These are phyloP conservation scores for Pocillopora damicornis DNA, from an alignment of 64 coral and sea anemone genomes.

Conservation along the genomic window DNA sequence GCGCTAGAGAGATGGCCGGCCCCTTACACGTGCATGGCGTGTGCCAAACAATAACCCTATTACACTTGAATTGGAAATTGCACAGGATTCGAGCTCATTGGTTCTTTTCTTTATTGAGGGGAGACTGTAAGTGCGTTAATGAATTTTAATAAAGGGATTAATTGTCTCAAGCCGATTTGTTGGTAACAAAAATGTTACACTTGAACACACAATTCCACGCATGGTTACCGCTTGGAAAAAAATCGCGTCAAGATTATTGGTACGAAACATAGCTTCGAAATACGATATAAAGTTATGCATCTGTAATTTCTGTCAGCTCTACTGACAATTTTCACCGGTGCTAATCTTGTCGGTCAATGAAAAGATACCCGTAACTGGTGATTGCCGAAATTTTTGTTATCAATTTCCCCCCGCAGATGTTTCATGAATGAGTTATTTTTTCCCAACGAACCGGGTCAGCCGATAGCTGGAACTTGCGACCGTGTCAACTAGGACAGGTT, in stretches of 20 bases:
- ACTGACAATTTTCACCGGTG: neutral
- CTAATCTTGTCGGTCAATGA: constrained; percentile 49
- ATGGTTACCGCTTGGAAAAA: constrained; percentile 50
- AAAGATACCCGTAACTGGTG: constrained; percentile 79
- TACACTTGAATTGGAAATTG: constrained; percentile 72
- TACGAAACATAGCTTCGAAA: neutral
- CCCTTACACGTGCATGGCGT: constrained; percentile 66
- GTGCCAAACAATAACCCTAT: constrained; percentile 69
- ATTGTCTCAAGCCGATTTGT: constrained; percentile 84
- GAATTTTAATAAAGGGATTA: constrained; percentile 94
- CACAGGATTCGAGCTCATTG: constrained; percentile 39
- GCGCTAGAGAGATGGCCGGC: constrained; percentile 28
- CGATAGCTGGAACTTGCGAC: constrained; percentile 64
- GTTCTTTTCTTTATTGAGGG: constrained; percentile 58
- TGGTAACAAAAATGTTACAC: constrained; percentile 89
- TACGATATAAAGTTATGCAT: neutral
- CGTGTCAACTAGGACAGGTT: constrained; percentile 89
- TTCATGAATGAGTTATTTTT: constrained; percentile 94
- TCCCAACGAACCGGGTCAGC: constrained; percentile 54
- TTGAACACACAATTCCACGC: constrained; percentile 66
- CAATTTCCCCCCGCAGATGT: constrained; percentile 80
- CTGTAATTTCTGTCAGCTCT: constrained; percentile 19
- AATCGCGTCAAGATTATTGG: constrained; percentile 22
- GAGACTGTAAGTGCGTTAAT: constrained; percentile 84
- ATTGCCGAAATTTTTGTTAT: constrained; percentile 81